Evolutionary conservation across 2,113 vertebrate species (phyloP).

Genomic region (Diadophis punctatus): DNA sequence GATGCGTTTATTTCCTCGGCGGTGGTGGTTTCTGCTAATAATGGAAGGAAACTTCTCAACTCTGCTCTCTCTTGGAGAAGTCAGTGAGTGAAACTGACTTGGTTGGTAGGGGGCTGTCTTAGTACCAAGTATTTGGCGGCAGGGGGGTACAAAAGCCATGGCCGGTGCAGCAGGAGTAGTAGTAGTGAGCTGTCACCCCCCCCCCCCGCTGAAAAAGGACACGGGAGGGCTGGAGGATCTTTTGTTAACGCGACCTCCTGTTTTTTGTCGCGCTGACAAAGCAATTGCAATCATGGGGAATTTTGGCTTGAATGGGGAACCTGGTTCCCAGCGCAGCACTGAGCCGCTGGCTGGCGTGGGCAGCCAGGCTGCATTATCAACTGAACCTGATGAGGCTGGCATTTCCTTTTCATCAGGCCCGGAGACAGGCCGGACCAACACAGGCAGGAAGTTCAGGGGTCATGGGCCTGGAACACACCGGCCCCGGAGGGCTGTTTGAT

Average conservation of each 20-base stretch:
- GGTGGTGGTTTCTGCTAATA: neutral
- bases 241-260: neutral
- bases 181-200: neutral
- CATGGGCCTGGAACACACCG: neutral
- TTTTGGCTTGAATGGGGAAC: neutral
- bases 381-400: neutral
- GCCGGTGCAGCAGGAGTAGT: too few relatives aligned
- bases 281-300: neutral
- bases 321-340: neutral
- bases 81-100: too few relatives aligned
- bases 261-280: slow-evolving; percentile 5
- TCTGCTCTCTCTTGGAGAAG: neutral
- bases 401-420: neutral
- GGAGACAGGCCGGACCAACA: slow-evolving; percentile 4
- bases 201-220: neutral
- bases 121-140: neutral
- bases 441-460: slow-evolving; percentile 32
- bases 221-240: neutral
- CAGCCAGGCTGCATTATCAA: neutral
- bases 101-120: neutral
- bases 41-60: neutral
- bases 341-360: neutral
- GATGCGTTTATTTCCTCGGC: neutral
- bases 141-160: neutral
- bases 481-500: rapidly evolving